Evolutionary conservation across 2,113 vertebrate genomes (phyloP).

Genomic region (Halcyon senegalensis): DNA sequence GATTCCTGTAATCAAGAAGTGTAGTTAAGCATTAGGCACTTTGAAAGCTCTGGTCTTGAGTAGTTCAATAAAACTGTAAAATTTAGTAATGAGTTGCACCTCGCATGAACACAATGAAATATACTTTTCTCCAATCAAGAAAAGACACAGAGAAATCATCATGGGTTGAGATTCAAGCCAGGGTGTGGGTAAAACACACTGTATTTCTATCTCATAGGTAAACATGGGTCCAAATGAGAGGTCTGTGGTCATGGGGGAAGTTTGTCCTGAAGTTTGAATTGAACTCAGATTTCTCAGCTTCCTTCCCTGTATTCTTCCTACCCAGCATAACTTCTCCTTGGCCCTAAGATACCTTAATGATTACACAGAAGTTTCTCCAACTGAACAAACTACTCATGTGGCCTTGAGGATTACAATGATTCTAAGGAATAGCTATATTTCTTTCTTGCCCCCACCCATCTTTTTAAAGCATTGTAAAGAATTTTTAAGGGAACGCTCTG

Average conservation of each 20-base stretch:
- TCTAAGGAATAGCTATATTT: not conserved
- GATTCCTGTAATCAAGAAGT: not conserved
- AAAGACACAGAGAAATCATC: not conserved
- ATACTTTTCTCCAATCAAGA: not conserved
- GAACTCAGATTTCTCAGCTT: not conserved
- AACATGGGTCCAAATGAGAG: not conserved
- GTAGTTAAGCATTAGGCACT: not conserved
- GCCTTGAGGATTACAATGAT: not conserved
- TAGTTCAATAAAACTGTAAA: not conserved
- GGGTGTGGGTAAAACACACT: not conserved
- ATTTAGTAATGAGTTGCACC: not conserved
- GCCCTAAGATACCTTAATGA: not conserved
- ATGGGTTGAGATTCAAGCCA: not conserved
- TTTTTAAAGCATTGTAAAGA: not conserved
- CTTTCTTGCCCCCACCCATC: fast-evolving
- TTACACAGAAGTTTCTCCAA: not conserved
- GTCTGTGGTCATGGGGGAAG: fast-evolving
- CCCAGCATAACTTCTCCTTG: not conserved
- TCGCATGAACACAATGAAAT: not conserved
- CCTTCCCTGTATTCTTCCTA: not conserved
- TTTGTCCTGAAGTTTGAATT: not conserved
- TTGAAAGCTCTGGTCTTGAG: not conserved
- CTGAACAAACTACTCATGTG: not conserved
- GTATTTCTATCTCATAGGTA: not conserved
- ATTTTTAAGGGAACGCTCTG: not conserved